Conservation (phyloP, 2,888 invertebrate genomes). For the Eristalinus aeneus region DNA sequence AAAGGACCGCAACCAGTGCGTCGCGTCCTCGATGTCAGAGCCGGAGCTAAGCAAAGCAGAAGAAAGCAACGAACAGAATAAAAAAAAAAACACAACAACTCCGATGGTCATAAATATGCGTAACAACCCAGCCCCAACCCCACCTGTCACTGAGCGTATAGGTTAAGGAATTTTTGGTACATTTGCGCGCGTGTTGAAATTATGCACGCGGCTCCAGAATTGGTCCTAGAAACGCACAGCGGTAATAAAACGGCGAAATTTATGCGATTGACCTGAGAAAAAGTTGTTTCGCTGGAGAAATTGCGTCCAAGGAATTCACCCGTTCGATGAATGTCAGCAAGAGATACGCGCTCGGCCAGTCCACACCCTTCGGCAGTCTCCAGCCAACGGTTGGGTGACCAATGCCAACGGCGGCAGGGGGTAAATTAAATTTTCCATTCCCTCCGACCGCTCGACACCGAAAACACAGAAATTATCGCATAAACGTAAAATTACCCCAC, state of each 20-base stretch:
- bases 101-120: constrained; percentile 64
- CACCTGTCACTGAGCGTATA: constrained; percentile 50
- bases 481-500: constrained; percentile 51
- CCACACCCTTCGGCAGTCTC: constrained; percentile 46
- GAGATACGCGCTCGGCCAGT: constrained; percentile 31
- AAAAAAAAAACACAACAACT: constrained; percentile 9
- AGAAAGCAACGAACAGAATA: not conserved
- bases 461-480: constrained; percentile 33
- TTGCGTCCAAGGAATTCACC: constrained; percentile 45
- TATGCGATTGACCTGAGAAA: constrained; percentile 67
- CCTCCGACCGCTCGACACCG: not conserved
- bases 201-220: constrained; percentile 71
- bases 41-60: not conserved
- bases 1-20: constrained; percentile 63
- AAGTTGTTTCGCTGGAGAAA: constrained; percentile 46
- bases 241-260: constrained; percentile 72
- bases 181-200: constrained; percentile 64
- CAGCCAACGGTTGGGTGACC: not conserved
- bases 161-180: constrained; percentile 64
- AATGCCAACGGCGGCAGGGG: constrained; percentile 28
- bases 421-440: constrained; percentile 61
- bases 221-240: constrained; percentile 73
- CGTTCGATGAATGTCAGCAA: constrained; percentile 65
- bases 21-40: constrained; percentile 30
- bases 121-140: constrained; percentile 42